These are phyloP conservation scores for Phoebastria nigripes DNA, from an alignment of 2,797 vertebrate species.

Conservation along the genomic window DNA sequence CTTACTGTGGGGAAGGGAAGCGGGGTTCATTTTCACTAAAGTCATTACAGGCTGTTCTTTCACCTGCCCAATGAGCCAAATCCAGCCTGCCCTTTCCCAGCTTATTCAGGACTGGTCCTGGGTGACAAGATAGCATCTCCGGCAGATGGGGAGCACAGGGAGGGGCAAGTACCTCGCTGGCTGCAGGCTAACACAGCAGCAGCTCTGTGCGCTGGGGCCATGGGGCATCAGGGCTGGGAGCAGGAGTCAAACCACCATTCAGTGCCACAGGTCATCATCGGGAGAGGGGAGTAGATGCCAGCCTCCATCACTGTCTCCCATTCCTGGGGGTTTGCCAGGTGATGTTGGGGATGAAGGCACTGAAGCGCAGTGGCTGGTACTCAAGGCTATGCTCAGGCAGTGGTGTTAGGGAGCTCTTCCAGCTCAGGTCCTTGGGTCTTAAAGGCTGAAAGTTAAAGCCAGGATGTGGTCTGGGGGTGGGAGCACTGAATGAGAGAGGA, in stretches of 20 bases:
- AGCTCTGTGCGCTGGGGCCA: background rate
- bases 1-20: background rate
- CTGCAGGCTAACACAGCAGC: background rate
- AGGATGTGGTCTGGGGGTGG: background rate
- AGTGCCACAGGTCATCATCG: background rate
- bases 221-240: background rate
- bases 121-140: background rate
- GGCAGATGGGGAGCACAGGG: background rate
- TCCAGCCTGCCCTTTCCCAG: background rate
- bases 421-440: background rate
- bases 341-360: background rate
- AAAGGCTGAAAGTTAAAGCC: background rate
- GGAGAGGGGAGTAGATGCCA: background rate
- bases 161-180: background rate
- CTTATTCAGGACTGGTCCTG: background rate
- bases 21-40: background rate
- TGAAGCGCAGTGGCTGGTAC: rapidly evolving
- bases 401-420: background rate
- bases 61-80: background rate
- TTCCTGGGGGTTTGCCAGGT: background rate
- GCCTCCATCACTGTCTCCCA: rapidly evolving
- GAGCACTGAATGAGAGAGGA: background rate
- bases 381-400: background rate
- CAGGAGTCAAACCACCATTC: background rate
- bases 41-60: background rate